A percentile compares a stretch with the other conserved stretches of the same genome.
Conservation (phyloP, 1,140 invertebrate species). For the Trichomalopsis sarcophagae region DNA sequence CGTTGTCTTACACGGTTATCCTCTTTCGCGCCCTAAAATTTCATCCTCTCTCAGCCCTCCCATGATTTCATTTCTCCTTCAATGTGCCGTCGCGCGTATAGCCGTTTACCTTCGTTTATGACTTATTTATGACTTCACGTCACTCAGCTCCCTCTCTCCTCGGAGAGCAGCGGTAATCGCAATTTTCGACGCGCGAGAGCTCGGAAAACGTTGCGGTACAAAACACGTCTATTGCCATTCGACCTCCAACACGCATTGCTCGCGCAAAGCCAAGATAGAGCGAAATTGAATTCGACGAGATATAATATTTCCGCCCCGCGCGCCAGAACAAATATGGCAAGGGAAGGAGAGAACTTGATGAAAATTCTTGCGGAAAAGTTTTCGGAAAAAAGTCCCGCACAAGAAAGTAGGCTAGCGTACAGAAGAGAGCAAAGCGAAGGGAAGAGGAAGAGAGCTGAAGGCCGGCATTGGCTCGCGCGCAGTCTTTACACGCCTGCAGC, state of each 20-base stretch:
- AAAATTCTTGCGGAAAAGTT: not conserved
- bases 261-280: no score
- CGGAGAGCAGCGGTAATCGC: not conserved
- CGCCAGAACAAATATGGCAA: not conserved
- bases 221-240: not conserved
- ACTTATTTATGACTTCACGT: not conserved
- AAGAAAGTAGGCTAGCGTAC: not conserved
- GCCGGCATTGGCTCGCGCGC: not conserved
- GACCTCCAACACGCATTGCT: not conserved
- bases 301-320: not conserved
- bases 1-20: not conserved
- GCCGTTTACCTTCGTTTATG: not conserved
- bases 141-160: not conserved
- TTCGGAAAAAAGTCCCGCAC: not conserved
- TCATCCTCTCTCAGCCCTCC: no score
- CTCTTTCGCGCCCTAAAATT: not conserved
- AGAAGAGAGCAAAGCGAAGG: slow-evolving; percentile 14
- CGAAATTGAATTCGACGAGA: not conserved
- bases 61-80: not conserved
- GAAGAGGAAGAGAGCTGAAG: not conserved
- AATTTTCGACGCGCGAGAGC: not conserved
- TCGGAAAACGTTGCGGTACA: not conserved
- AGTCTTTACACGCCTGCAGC: slow-evolving; percentile 2
- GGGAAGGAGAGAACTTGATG: not conserved
- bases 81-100: not conserved